phyloP scores from a whole-genome alignment of 2,888 invertebrate genomes.

The Athrips mouffetella region DNA sequence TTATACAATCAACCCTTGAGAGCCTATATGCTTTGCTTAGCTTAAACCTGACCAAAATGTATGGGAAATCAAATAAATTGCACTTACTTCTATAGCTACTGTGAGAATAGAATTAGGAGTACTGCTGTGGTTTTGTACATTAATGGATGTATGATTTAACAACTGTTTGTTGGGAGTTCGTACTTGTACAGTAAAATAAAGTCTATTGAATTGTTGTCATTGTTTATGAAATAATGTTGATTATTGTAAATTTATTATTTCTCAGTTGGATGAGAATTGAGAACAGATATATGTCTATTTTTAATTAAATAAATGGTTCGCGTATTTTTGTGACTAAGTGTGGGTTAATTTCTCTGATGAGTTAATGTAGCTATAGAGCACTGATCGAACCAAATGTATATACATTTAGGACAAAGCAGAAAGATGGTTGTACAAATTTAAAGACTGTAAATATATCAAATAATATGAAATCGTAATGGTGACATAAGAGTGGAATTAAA shows the following conservation, averaged over 20 bases:
- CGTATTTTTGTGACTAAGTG: constrained; percentile 72
- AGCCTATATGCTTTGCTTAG: neutral
- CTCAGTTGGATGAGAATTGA: constrained; percentile 61
- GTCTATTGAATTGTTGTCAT: constrained; percentile 73
- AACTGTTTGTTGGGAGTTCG: constrained; percentile 66
- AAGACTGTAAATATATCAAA: constrained; percentile 64
- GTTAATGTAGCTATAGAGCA: constrained; percentile 57
- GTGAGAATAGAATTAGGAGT: constrained; percentile 26
- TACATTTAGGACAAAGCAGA: constrained; percentile 51
- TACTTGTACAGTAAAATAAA: constrained; percentile 62
- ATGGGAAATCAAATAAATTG: constrained; percentile 1
- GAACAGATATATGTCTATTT: constrained; percentile 72
- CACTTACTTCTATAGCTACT: constrained; percentile 5
- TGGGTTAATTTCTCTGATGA: constrained; percentile 68
- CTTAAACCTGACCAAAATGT: constrained; percentile 4
- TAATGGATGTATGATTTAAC: constrained; percentile 49
- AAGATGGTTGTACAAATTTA: constrained; percentile 68
- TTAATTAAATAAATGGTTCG: constrained; percentile 64
- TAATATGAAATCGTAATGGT: constrained; percentile 23
- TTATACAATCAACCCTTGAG: neutral
- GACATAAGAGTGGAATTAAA: constrained; percentile 10
- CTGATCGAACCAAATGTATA: constrained; percentile 55
- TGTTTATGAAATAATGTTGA: constrained; percentile 73
- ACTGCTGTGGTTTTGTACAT: constrained; percentile 34
- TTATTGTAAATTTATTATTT: constrained; percentile 74